Percentiles rank a stretch among this genome's conserved stretches.
Evolutionary conservation across 2,797 vertebrate species (phyloP).

Genomic region (Amniataba percoides): DNA sequence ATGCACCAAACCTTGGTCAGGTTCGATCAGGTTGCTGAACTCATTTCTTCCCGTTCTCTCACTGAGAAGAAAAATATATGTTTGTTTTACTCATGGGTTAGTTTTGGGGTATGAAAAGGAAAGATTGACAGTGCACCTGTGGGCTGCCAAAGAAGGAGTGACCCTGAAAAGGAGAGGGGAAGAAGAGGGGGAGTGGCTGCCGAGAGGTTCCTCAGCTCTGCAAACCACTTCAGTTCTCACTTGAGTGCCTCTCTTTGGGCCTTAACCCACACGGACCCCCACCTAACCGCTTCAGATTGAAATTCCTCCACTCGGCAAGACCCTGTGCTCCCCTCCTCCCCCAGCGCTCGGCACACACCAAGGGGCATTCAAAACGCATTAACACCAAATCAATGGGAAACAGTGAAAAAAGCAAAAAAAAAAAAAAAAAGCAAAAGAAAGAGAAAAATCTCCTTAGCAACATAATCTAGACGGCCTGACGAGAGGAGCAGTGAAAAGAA

Average conservation of each 20-base stretch:
- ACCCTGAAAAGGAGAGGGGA: constrained; percentile 65
- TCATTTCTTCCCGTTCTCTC: constrained; percentile 29
- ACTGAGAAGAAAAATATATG: constrained; percentile 39
- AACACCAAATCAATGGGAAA: constrained; percentile 99
- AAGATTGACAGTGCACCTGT: constrained; percentile 83
- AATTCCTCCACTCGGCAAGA: constrained; percentile 93
- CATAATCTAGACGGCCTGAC: constrained; percentile 97
- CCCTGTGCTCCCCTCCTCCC: constrained; percentile 90
- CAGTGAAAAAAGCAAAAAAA: constrained; percentile 92
- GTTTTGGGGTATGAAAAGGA: constrained; percentile 63
- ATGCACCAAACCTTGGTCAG: constrained; percentile 5
- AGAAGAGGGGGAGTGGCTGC: constrained; percentile 41
- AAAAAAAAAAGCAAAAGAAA: constrained; percentile 42
- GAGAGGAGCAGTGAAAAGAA: constrained; percentile 76
- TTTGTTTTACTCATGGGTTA: constrained; percentile 73
- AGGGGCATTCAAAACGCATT: constrained; percentile 99
- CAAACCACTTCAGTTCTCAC: constrained; percentile 99
- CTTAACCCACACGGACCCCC: constrained; percentile 91
- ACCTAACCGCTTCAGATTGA: constrained; percentile 95
- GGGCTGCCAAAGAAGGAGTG: constrained; percentile 71
- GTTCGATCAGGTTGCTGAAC: constrained; percentile 9
- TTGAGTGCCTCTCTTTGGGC: constrained; percentile 99
- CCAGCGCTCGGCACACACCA: constrained; percentile 93
- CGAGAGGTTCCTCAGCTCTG: constrained; percentile 86
- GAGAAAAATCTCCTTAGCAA: constrained; percentile 98